A percentile compares a stretch with the other conserved stretches of the same genome.
These are phyloP conservation scores for Scaptomyza polygonia DNA, from an alignment of 2,888 invertebrate genomes.

Conservation along the genomic window DNA sequence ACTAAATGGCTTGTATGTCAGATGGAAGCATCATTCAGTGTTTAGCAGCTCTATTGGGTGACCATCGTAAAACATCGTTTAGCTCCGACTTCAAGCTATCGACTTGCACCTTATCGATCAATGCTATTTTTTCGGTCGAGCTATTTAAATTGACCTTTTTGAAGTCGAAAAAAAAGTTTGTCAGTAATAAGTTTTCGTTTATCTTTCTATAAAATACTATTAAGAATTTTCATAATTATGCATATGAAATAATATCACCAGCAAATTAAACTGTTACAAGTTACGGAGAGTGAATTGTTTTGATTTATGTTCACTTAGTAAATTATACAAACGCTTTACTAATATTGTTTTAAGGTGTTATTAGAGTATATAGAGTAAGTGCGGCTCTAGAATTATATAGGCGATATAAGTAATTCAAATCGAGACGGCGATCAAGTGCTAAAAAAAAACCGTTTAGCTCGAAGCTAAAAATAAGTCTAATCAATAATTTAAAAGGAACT, in stretches of 20 bases:
- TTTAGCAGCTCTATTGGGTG: slow-evolving; percentile 8
- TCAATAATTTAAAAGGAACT: neutral
- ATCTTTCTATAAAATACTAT: slow-evolving; percentile 8
- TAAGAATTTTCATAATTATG: too few relatives aligned
- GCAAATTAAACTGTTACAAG: too few relatives aligned
- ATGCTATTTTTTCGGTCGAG: neutral
- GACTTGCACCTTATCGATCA: slow-evolving; percentile 5
- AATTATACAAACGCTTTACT: slow-evolving; percentile 23
- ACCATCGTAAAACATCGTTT: too few relatives aligned
- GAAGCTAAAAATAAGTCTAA: neutral
- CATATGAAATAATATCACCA: too few relatives aligned
- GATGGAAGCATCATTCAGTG: slow-evolving; percentile 22
- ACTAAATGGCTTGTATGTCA: slow-evolving; percentile 25
- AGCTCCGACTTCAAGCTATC: neutral
- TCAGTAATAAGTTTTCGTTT: neutral
- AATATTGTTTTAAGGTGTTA: slow-evolving; percentile 6
- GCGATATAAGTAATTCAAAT: neutral
- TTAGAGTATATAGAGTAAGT: slow-evolving; percentile 3
- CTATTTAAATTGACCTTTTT: neutral
- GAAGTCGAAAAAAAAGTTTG: too few relatives aligned
- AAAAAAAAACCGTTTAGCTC: neutral
- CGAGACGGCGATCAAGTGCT: neutral
- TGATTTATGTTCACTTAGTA: slow-evolving; percentile 9
- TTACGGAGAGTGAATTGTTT: too few relatives aligned
- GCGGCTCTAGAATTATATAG: neutral